A percentile compares a stretch with the other conserved stretches of the same genome.
These are phyloP conservation scores for Palythoa grandiflora DNA, from an alignment of 92 coral and sea anemone genomes.

Conservation along the genomic window DNA sequence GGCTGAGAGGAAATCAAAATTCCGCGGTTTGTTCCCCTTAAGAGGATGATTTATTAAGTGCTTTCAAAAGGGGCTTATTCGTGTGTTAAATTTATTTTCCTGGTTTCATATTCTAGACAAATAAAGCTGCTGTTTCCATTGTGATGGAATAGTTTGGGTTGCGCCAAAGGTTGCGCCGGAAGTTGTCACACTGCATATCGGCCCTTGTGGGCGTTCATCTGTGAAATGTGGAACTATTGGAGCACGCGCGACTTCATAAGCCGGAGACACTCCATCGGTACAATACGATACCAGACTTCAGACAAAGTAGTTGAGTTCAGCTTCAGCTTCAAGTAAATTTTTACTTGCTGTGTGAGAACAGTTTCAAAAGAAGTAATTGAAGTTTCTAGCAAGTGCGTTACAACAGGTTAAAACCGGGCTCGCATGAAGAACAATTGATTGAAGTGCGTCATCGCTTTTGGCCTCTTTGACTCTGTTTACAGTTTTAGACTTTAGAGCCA, in stretches of 20 bases:
- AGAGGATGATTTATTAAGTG: conserved; percentile 6
- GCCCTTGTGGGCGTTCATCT: conserved; percentile 43
- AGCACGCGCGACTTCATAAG: conserved; percentile 26
- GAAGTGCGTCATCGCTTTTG: neutral
- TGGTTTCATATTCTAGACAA: conserved; percentile 43
- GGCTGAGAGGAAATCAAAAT: conserved; percentile 26
- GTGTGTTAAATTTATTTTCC: conserved; percentile 41
- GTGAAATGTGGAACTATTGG: conserved; percentile 11
- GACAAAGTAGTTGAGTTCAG: neutral
- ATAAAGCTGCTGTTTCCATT: conserved; percentile 11
- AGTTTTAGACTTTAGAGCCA: neutral
- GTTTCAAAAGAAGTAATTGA: neutral
- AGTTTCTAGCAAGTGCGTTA: neutral
- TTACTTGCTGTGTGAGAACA: neutral
- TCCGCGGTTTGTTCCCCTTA: conserved; percentile 41
- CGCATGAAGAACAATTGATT: neutral
- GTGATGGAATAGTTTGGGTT: conserved; percentile 1
- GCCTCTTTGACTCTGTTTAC: neutral
- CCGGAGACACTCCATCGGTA: neutral
- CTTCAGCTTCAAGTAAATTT: neutral
- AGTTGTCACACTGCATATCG: conserved; percentile 9
- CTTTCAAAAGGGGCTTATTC: conserved; percentile 29
- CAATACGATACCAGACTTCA: neutral
- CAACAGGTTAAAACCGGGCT: neutral
- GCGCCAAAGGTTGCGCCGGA: conserved; percentile 14